Percentiles rank a stretch among this genome's conserved stretches.
Conservation (phyloP, 2,888 invertebrate genomes). For the Lycia hirtaria region DNA sequence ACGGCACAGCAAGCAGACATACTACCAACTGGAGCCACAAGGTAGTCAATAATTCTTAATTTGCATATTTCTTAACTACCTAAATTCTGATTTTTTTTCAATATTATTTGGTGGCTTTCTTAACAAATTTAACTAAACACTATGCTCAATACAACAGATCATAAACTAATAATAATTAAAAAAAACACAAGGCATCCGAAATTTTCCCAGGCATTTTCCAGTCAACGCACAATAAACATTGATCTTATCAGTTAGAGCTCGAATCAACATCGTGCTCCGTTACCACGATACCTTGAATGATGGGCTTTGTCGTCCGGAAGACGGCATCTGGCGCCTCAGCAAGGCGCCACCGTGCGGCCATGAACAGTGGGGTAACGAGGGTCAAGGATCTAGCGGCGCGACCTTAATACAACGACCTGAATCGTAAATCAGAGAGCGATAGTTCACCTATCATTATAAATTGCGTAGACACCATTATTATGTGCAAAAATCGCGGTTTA, state of each 20-base stretch:
- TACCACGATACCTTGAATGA: conserved; percentile 65
- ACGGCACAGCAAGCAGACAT: too few species aligned
- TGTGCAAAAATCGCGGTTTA: too few species aligned
- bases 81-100: too few species aligned
- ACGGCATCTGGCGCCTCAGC: conserved; percentile 62
- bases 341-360: conserved; percentile 67
- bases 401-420: conserved; percentile 58
- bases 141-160: too few species aligned
- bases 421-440: neutral
- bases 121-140: too few species aligned
- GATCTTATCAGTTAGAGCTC: conserved; percentile 60
- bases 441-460: neutral
- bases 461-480: too few species aligned
- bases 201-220: conserved; percentile 28
- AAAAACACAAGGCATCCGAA: neutral
- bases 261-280: conserved; percentile 57
- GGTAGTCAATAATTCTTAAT: too few species aligned
- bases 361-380: conserved; percentile 68
- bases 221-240: conserved; percentile 49
- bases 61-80: too few species aligned
- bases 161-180: neutral
- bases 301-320: conserved; percentile 61
- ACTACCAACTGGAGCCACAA: too few species aligned
- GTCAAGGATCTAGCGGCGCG: conserved; percentile 70
- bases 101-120: too few species aligned